phyloP scores from a whole-genome alignment of 2,888 invertebrate species.

The Malacosoma neustria region DNA sequence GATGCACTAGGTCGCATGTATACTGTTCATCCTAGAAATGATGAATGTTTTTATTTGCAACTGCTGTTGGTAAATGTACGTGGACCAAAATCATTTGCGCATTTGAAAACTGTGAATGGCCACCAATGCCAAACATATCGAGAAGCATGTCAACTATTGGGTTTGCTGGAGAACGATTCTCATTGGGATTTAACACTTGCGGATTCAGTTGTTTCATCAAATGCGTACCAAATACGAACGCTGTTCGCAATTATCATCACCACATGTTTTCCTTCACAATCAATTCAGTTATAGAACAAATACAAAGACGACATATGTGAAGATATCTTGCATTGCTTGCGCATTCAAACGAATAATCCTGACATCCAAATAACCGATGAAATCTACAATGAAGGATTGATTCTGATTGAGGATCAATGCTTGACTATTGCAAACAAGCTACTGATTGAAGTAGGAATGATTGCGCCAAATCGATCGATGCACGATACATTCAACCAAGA shows the following conservation, averaged over 20 bases:
- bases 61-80: constrained; percentile 10
- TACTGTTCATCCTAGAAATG: constrained; percentile 12
- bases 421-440: constrained; percentile 21
- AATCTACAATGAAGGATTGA: constrained; percentile 14
- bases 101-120: constrained; percentile 6
- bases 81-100: constrained; percentile 14
- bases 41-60: constrained; percentile 14
- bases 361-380: constrained; percentile 8
- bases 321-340: constrained; percentile 10
- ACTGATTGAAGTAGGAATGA: constrained; percentile 19
- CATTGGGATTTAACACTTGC: constrained; percentile 7
- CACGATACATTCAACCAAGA: constrained; percentile 15
- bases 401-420: constrained; percentile 19
- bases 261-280: constrained; percentile 16
- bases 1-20: constrained; percentile 12
- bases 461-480: constrained; percentile 17
- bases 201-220: constrained; percentile 13
- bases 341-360: constrained; percentile 4
- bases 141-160: constrained; percentile 6
- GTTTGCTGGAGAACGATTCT: constrained; percentile 2
- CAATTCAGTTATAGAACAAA: constrained; percentile 11
- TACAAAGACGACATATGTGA: constrained; percentile 12
- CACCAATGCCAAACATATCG: constrained; percentile 1
- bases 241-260: constrained; percentile 15
- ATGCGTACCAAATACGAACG: constrained; percentile 12